Evolutionary conservation across 1,140 invertebrate genomes (phyloP).

Genomic region (Anastrepha obliqua): DNA sequence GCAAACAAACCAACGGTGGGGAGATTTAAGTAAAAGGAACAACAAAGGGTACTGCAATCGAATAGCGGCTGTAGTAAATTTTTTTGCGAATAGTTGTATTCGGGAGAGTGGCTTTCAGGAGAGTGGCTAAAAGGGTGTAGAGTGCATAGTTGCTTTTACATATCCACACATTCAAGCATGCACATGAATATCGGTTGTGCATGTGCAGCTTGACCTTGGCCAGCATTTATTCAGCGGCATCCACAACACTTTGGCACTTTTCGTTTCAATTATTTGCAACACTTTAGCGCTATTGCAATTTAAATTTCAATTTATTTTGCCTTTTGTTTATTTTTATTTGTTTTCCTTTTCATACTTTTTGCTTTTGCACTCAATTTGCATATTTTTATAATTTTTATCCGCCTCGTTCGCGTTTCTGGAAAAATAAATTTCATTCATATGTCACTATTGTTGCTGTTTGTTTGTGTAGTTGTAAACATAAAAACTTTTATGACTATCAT

Average conservation of each 20-base stretch:
- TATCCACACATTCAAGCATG: not conserved
- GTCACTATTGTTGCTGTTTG: not conserved
- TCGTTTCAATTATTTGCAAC: constrained; percentile 37
- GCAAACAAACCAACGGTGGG: not conserved
- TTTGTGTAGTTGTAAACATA: not conserved
- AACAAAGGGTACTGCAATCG: not conserved
- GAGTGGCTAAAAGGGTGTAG: not conserved
- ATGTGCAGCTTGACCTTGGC: constrained; percentile 21
- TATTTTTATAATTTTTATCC: constrained; percentile 9
- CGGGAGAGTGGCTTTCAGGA: not conserved
- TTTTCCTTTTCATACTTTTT: not conserved
- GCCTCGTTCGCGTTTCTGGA: not conserved
- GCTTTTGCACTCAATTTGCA: constrained; percentile 20
- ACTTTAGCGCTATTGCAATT: constrained; percentile 27
- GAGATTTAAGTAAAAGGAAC: not conserved
- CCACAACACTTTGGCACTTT: constrained; percentile 21
- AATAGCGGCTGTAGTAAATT: not conserved
- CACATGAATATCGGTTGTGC: not conserved
- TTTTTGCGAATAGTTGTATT: not conserved
- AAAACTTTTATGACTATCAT: constrained; percentile 6
- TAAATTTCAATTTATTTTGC: constrained; percentile 20
- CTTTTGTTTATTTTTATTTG: not conserved
- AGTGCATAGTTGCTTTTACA: not conserved
- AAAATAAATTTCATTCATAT: constrained; percentile 20
- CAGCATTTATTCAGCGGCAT: constrained; percentile 34